Base-by-base conservation (phyloP, 2,888 invertebrate genomes). In the Cephonodes hylas region DNA sequence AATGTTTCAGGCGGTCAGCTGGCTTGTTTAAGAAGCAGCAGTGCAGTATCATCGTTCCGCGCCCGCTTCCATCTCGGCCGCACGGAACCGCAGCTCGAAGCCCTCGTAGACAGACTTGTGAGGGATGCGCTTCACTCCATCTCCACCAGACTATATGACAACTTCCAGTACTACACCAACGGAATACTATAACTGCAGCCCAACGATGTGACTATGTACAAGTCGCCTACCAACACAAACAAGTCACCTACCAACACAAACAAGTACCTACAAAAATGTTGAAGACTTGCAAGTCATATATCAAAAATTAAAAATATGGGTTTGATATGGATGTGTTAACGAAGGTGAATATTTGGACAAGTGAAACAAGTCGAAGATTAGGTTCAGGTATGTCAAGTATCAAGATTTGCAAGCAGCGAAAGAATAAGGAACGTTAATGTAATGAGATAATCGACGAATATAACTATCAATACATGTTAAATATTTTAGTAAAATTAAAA, bases 91-190 rank as follows among this genome's bases (percentile, higher is more conserved):
- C 99, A 99, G 88, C 94, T 99, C 73, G 96, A 97, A 78, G 94
- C 96, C 64, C 95, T 98, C 69, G 97, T 99, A 1, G 98, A 99
- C 81, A 95, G 96, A 63, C 95, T 99, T 86, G 99, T 99, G 42
- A 97, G 98, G 76, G 97, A 97, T 81, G 98, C 98, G 73, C 95
- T 99, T 45, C 96, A 98, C 90, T 99, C 99, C 61, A 94, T 99
- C 70, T 99, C 99, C 68, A 99, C 99, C 8, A 96, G 98, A 78
- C 95, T 99, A 65, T 99, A 99, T 93, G 99, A 99, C 93, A 97
- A 98, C 85, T 99, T 98, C 93, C 99, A 99, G 93, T 99, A 99
- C 93, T 96, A 98, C 82, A 99, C 99, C 80, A 99, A 99, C 91
- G 99, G 99, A 69, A 99, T 99, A 81, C 94, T 96, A 75, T 96